Base-by-base conservation (phyloP, 2,888 invertebrate genomes). In the Parnassius mnemosyne region DNA sequence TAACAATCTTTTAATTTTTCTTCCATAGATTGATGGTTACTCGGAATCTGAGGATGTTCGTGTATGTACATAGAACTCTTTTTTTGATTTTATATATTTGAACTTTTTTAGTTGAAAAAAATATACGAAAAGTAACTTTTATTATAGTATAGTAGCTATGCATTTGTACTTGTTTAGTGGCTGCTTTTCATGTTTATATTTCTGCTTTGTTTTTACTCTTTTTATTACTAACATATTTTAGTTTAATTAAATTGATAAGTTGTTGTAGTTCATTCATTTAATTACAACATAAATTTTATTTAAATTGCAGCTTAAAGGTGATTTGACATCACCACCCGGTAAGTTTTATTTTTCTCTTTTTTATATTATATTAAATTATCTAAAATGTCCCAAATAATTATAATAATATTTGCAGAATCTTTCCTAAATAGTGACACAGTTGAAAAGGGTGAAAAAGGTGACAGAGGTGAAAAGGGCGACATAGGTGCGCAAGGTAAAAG, bases 401-500 rank as follows among this genome's bases (percentile, higher is more conserved):
- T 43, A 43, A 43, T 49, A 43, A 12, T 42, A 52, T 54, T 52
- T 25, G 49, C 60, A 60, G 60, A 65, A 53, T 34, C 11, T 44
- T n/a, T 55, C 44, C 11, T 44, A 51, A 72, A 69, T 53, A 71
- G 71, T 10, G 71, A 73, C 43, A 74, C 62, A 43, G 76, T 76
- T 5, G 71, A 73, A 52, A 67, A 64, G 53, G 76, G 73, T 3
- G 68, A 68, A 41, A 69, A 66, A 56, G 72, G 53, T 12, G 69
- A 68, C 7, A 67, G 49, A 50, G 77, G 78, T 0, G 66, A 66
- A 16, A 67, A 66, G 58, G 80, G 71, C 12, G 65, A 65, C 66
- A 71, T 65, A 59, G 95, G 95, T 20, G 69, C 79, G 0, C 75
- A 81, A 68, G 95, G 95, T 63, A 13, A 49, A 9, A 9, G 2